phyloP scores from a whole-genome alignment of 2,888 invertebrate genomes.

The Bursaphelenchus okinawaensis region DNA sequence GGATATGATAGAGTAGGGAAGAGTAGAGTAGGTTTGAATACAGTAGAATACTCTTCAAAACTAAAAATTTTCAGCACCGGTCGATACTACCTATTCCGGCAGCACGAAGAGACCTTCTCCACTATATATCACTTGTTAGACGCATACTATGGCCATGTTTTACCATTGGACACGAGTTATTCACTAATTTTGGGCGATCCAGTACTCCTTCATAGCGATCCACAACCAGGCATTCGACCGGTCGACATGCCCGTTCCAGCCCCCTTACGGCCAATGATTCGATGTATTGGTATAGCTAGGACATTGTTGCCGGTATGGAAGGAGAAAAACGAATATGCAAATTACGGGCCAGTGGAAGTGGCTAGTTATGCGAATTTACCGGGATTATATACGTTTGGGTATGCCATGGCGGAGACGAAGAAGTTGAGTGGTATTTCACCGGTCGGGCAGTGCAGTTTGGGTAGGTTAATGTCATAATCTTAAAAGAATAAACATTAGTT shows the following conservation, averaged over 20 bases:
- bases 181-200: background rate
- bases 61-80: background rate
- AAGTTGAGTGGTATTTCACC: background rate
- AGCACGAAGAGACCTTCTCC: background rate
- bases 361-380: background rate
- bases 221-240: background rate
- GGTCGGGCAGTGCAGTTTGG: background rate
- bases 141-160: background rate
- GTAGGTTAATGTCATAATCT: no score
- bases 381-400: background rate
- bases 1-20: no score
- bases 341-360: background rate
- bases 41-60: no score
- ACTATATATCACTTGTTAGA: background rate
- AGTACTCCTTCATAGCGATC: background rate
- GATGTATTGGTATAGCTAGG: background rate
- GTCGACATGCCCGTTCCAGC: background rate
- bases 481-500: no score
- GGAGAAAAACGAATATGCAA: background rate
- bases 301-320: background rate
- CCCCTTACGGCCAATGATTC: background rate
- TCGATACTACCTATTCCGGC: background rate
- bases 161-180: background rate
- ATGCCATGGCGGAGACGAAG: background rate
- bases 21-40: no score